Base-by-base conservation (phyloP, 1,140 invertebrate genomes). In the Procambarus virginalis region DNA sequence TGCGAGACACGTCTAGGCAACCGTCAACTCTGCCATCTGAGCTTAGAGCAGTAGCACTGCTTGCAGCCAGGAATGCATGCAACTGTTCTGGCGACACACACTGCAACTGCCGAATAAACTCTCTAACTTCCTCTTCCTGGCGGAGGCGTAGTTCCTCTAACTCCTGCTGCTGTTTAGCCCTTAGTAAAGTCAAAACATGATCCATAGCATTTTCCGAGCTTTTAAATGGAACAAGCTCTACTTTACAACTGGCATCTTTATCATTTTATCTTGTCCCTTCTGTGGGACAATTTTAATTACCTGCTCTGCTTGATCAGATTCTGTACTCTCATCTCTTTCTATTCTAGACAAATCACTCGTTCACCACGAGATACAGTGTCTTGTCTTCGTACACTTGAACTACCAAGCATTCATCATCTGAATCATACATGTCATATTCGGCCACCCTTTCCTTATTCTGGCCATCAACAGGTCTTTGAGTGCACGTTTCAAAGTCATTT, bases 391-490 rank as follows among this genome's bases (percentile, higher is more conserved):
- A 84, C 20, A 89, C 88, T 34, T 89, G 88, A 2, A 89, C 88
- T 20, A 89, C 88, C 60, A 89, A 51, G 64, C 88, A 89, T 70
- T 89, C 88, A n/a, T 89, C 88, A 20, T 89, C 88, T 34, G 81
- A 83, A 77, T 89, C 86, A 46, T 89, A 76, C 12, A 77, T 22
- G 9, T 89, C 88, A 22, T 22, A 60, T 2, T 89, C 81, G 22
- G 60, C 22, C 3, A 60, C 8, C 22, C 51, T 34, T 10, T 78
- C 20, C 46, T 20, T 58, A 14, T 22, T 20, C 9, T 73, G 22
- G 20, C 2, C n/a, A 73, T 34, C 20, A 34, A 2, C 8, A 34
- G 10, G n/a, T 73, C 68, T 73, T 34, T 73, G 68, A 2, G 20
- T 34, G 10, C 22, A 8, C 20, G n/a, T 73, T 22, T 34, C 68